Conservation (phyloP, 2,797 vertebrate species). For the Zalophus californianus region DNA sequence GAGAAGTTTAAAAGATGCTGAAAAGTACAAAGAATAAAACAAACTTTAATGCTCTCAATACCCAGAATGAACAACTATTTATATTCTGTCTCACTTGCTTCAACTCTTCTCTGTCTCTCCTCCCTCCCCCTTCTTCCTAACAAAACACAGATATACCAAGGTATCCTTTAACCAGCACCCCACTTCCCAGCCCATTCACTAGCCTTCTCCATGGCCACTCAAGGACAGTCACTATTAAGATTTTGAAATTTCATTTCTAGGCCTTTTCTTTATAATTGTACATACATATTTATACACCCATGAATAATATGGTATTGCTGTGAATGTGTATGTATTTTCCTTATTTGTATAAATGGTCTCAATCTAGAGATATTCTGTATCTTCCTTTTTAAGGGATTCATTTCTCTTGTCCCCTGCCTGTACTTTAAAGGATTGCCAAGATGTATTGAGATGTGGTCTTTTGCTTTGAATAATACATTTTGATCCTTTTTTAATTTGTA, state of each 20-base stretch:
- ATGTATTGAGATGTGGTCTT: not conserved
- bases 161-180: not conserved
- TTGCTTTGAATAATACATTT: not conserved
- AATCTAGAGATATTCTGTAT: not conserved
- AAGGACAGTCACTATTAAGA: not conserved
- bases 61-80: not conserved
- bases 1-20: not conserved
- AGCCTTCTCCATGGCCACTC: not conserved
- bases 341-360: not conserved
- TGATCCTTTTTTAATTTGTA: constrained; percentile 35
- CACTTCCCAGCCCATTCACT: not conserved
- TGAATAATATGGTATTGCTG: not conserved
- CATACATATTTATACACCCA: not conserved
- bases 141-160: not conserved
- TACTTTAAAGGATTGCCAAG: not conserved
- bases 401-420: not conserved
- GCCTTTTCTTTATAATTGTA: not conserved
- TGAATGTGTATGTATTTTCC: not conserved
- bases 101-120: not conserved
- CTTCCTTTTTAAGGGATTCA: not conserved
- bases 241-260: constrained; percentile 40
- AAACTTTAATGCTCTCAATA: not conserved
- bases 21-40: not conserved
- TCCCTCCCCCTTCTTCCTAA: not conserved
- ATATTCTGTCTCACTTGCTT: not conserved